phyloP scores from a whole-genome alignment of 2,797 vertebrate genomes.

The Pantherophis alleghaniensis region DNA sequence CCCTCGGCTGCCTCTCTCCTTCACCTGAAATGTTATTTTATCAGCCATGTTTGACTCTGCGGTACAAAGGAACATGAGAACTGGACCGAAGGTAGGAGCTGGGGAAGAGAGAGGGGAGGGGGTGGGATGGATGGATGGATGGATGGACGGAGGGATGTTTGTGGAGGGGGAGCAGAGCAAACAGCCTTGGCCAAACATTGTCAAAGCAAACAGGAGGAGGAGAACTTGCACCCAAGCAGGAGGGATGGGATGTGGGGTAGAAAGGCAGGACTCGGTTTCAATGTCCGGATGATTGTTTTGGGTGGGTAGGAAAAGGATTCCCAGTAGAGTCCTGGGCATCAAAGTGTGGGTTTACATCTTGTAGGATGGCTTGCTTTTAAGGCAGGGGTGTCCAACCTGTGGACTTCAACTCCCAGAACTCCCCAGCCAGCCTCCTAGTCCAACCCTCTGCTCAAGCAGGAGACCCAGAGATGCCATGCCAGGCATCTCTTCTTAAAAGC shows the following conservation, averaged over 20 bases:
- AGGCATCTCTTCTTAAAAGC: no score
- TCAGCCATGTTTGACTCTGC: not conserved
- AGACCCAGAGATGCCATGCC: no score
- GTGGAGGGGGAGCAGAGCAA: not conserved
- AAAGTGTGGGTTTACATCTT: not conserved
- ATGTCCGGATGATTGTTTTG: accelerated
- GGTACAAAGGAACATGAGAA: not conserved
- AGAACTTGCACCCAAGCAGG: not conserved
- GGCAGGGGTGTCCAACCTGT: not conserved
- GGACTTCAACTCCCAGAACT: not conserved
- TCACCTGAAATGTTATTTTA: conserved; percentile 15
- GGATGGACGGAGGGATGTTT: not conserved
- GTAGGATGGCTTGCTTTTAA: not conserved
- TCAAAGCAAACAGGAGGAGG: not conserved
- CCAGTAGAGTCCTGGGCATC: not conserved
- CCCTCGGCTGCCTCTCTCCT: not conserved
- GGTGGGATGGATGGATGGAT: no score
- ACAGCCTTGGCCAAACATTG: not conserved
- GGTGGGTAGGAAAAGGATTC: not conserved
- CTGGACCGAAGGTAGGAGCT: conserved; percentile 53
- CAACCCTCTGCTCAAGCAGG: no score
- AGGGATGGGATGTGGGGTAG: accelerated
- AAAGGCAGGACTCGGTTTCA: accelerated
- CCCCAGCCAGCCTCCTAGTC: not conserved
- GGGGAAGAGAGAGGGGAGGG: not conserved